Evolutionary conservation across 2,888 invertebrate genomes (phyloP).

Genomic region (Antheraea yamamai): DNA sequence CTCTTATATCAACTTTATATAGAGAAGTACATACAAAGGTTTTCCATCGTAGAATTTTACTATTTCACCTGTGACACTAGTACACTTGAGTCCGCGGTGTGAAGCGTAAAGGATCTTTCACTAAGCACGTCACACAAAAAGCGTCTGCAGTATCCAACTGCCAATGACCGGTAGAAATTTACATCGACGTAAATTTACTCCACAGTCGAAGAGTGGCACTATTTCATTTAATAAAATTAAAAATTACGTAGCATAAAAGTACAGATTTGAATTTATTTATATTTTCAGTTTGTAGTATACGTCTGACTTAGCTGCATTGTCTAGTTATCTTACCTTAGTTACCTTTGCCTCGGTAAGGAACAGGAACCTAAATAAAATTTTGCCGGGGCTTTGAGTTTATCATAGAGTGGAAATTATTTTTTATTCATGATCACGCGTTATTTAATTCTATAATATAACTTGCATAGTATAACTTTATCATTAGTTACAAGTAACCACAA

Average conservation of each 20-base stretch:
- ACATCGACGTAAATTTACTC: neutral
- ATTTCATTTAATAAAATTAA: neutral
- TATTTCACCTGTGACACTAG: neutral
- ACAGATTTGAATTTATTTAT: neutral
- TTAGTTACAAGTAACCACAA: too few relatives aligned
- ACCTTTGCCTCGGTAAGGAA: too few relatives aligned
- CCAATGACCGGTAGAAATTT: slow-evolving; percentile 11
- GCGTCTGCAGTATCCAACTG: slow-evolving; percentile 58
- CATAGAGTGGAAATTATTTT: too few relatives aligned
- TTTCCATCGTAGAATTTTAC: neutral
- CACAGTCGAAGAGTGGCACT: neutral
- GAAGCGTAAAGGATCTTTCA: slow-evolving; percentile 25
- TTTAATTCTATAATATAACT: too few relatives aligned
- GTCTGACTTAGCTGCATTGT: too few relatives aligned
- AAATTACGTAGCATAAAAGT: neutral
- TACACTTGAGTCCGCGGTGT: neutral
- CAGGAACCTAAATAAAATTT: too few relatives aligned
- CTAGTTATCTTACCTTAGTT: too few relatives aligned
- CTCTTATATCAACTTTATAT: neutral
- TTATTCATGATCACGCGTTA: too few relatives aligned
- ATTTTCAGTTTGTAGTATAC: too few relatives aligned
- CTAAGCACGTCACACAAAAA: slow-evolving; percentile 58
- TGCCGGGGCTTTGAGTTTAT: too few relatives aligned
- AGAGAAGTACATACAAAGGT: neutral
- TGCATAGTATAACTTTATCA: too few relatives aligned